Base-by-base conservation (phyloP, 2,888 invertebrate species). In the Loripinus fragilis region DNA sequence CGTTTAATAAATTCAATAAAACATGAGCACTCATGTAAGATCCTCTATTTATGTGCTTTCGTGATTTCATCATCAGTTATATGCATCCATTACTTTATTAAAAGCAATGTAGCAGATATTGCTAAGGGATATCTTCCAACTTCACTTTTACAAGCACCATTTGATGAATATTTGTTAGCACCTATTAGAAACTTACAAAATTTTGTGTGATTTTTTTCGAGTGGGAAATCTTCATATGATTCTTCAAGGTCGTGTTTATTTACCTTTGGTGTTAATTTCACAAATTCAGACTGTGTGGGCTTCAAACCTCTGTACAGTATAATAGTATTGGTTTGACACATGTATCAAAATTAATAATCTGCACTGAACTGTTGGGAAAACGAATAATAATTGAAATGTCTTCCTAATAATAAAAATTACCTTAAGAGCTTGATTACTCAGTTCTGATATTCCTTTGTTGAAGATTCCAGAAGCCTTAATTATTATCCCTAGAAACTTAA, bases 161-260 rank as follows among this genome's bases (percentile, higher is more conserved):
- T 52, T 25, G 7, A 52, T 52, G 45, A 20, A 45, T 45, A 45
- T 20, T 45, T 45, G 20, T 45, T 45, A 12, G n/a, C 52, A n/a
- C 52, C 52, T 52, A 25, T 52, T 52, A 52, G 5, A 52, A n/a
- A 52, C 8, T 45, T 52, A 52, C 52, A 52, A 52, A 52, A 52
- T 5, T 52, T 52, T 2, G 52, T 52, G 12, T n/a, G 52, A 25
- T 25, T 25, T n/a, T 52, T 52, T 52, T 52, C 52, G 7, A 15
- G 23, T 8, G 25, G 25, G n/a, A 52, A 52, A 8, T 2, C 1
- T 23, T 52, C 25, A 52, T 52, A 52, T 52, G 52, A 52, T 8
- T 52, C 12, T 15, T 52, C 23, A 7, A 52, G 25, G 25, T 25
- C 25, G 25, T 52, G 25, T 15, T 7, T 10, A 15, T 25, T 25